These are phyloP conservation scores for Xenopus tropicalis DNA, from an alignment of 2,113 vertebrate species.

Conservation along the genomic window DNA sequence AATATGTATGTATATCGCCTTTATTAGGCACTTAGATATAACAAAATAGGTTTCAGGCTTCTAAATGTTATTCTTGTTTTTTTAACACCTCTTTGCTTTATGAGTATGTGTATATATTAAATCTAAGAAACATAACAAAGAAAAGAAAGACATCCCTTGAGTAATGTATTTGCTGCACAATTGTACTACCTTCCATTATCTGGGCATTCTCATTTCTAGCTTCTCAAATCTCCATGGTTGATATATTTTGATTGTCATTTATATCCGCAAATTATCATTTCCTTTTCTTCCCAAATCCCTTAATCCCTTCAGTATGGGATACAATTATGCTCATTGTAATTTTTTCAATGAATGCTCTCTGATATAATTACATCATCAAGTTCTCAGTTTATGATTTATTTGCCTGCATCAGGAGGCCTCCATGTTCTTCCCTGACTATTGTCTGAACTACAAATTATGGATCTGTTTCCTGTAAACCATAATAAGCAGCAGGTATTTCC, in stretches of 20 bases:
- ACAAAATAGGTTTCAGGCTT: too few relatives aligned
- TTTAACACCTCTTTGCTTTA: neutral
- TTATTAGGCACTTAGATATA: too few relatives aligned
- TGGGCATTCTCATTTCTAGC: slow-evolving; percentile 3
- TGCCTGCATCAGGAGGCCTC: neutral
- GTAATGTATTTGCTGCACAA: neutral
- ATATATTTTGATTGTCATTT: slow-evolving; percentile 24
- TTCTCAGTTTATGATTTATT: neutral
- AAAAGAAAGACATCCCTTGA: neutral
- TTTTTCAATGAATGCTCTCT: slow-evolving; percentile 8
- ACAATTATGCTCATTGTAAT: slow-evolving; percentile 13
- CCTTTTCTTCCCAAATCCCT: slow-evolving; percentile 3
- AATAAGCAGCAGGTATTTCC: too few relatives aligned
- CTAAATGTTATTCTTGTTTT: neutral
- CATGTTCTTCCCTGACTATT: neutral
- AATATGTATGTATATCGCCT: too few relatives aligned
- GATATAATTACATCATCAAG: slow-evolving; percentile 7
- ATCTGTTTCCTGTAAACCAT: neutral
- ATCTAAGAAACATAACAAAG: neutral
- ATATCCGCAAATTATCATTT: slow-evolving; percentile 18
- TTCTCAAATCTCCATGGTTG: slow-evolving; percentile 19
- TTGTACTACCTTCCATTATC: neutral
- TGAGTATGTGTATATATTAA: neutral
- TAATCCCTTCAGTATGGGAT: slow-evolving; percentile 12
- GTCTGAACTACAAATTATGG: neutral